Base-by-base conservation (phyloP, 2,113 vertebrate genomes). In the Hyla sarda region DNA sequence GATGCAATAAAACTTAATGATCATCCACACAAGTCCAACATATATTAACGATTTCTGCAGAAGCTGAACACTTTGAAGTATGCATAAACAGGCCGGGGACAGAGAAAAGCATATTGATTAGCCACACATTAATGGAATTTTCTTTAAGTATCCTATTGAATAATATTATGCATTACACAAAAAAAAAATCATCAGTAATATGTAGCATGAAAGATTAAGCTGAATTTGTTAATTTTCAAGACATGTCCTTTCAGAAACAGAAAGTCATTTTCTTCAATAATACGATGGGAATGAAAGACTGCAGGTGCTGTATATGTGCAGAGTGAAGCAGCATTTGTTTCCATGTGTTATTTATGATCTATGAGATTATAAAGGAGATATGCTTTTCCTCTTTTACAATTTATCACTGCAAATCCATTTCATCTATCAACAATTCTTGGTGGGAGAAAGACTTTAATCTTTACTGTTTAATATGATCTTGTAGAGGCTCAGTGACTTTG, bases 391-490 rank as follows among this genome's bases (percentile, higher is more conserved):
- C 50, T 58, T 21, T 86, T 34, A 21, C 48, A 41, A 79, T 71
- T 58, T 73, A 80, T 86, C 60, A 81, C 34, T 21, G 25, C 32
- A 86, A 56, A 73, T 71, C 76, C 14, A 58, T 73, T 81, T 72
- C 48, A 81, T 71, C 76, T 25, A 86, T 47, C 62, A 86, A 69
- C 47, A 80, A 58, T 73, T 80, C 52, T 50, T 52, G 28, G 30
- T 58, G 65, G 65, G 67, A 86, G 76, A 71, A 78, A 34, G 48
- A 45, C 32, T 72, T 80, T 80, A 86, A 86, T 86, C 76, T 80
- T 30, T 23, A 7, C 48, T 72, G 47, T 80, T 58, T 86, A 72
- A 67, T 80, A 58, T 30, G 84, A 56, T 56, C 65, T 71, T 60
- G 76, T 16, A 77, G 60, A 52, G 60, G 74, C 75, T 58, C 76